phyloP scores from a whole-genome alignment of 2,113 vertebrate genomes.

The Apistogramma diplotaenia region DNA sequence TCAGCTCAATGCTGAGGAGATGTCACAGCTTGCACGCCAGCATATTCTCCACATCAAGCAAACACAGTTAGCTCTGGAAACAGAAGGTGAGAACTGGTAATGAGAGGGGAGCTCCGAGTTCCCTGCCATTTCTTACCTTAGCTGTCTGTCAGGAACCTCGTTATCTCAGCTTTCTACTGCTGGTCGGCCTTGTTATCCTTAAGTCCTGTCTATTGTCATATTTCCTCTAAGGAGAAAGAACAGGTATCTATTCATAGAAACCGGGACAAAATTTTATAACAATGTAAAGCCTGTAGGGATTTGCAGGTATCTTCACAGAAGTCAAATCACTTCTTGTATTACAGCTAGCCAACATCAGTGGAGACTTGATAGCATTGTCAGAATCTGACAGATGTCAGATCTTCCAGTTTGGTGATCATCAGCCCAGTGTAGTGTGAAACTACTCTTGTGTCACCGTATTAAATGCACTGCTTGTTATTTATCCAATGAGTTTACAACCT shows the following conservation, averaged over 20 bases:
- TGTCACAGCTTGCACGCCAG: slow-evolving; percentile 30
- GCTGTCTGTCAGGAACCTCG: slow-evolving; percentile 66
- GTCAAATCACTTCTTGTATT: slow-evolving; percentile 13
- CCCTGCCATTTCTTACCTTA: slow-evolving; percentile 19
- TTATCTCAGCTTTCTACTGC: slow-evolving; percentile 59
- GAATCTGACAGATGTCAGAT: neutral
- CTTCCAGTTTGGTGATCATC: slow-evolving; percentile 19
- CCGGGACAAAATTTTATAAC: slow-evolving; percentile 1
- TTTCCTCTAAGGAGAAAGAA: slow-evolving; percentile 49
- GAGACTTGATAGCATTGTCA: slow-evolving; percentile 10
- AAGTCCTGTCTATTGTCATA: slow-evolving; percentile 61
- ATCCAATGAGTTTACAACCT: neutral
- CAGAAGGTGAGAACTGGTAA: slow-evolving; percentile 46
- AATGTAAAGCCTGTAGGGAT: slow-evolving; percentile 10
- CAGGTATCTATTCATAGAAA: slow-evolving; percentile 48
- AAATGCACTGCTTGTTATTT: neutral
- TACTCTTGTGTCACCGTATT: slow-evolving; percentile 17
- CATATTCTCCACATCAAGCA: slow-evolving; percentile 15
- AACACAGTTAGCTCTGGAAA: slow-evolving; percentile 30
- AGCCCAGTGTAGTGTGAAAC: neutral
- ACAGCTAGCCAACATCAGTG: slow-evolving; percentile 4
- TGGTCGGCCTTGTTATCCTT: slow-evolving; percentile 60
- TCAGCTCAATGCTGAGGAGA: slow-evolving; percentile 31
- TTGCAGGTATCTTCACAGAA: neutral
- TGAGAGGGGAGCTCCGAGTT: slow-evolving; percentile 58